Base-by-base conservation (phyloP, 2,888 invertebrate species). In the Lasioglossum malachurum region DNA sequence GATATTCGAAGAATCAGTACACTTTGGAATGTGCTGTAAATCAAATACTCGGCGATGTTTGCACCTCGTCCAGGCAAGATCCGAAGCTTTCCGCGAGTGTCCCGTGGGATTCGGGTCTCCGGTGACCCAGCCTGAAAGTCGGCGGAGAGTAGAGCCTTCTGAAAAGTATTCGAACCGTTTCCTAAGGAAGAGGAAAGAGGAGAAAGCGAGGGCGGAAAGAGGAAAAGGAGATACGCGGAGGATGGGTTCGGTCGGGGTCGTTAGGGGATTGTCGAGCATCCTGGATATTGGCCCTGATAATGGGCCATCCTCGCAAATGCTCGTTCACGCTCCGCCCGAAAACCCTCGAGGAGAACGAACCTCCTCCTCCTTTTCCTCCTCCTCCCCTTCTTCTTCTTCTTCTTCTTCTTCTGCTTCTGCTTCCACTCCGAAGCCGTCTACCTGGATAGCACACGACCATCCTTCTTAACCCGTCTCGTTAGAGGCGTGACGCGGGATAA, bases 201-300 rank as follows among this genome's bases (percentile, higher is more conserved):
- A 14, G 41, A 49, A 27, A 64, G 64, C 67, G 31, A 31, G 3
- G 49, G 27, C 19, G 74, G 75, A 57, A 31, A 49, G 44, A 75
- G 77, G 83, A 78, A 75, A 82, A 80, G 83, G 80, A 81, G 82
- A 84, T 83, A 83, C 78, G 80, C 60, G 19, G 82, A 76, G 80
- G 69, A 75, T 80, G 85, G 79, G 77, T 75, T 46, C 46, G 75
- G 35, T 67, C 67, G 67, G 67, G 82, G 84, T 90, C 89, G 92
- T 92, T 92, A 92, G 87, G 83, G 89, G 87, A 86, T 92, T 90
- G 92, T 92, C 85, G 89, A 92, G 92, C 92, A 92, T 84, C 89
- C 88, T 88, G 90, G 92, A 92, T 92, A 92, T 92, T 90, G 92
- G 92, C 88, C 89, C 88, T 91, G 89, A 92, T 92, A 92, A 92